Base-by-base conservation (phyloP, 2,797 vertebrate species). In the Propithecus deckenii region DNA sequence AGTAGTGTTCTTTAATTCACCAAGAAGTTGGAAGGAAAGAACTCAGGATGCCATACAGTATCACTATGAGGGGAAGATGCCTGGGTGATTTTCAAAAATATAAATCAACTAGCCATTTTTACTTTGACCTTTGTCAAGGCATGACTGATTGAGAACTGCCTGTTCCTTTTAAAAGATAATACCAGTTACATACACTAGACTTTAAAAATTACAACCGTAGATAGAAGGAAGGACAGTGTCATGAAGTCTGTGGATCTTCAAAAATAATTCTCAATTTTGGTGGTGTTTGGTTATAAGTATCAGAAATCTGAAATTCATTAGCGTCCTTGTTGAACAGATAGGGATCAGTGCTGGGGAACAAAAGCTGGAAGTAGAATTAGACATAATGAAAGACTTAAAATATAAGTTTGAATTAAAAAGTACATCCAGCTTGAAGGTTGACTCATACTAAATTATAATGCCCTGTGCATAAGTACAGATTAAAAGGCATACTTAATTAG, bases 381-480 rank as follows among this genome's bases (percentile, higher is more conserved):
- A 79, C 38, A 75, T 96, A 97, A 95, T 86, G 97, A 94, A 95
- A 97, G 93, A 93, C 84, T 90, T 79, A 79, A 69, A 85, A 90
- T 75, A 57, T 74, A 92, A 92, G 50, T 74, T 89, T 85, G 80
- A 96, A 96, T 96, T 96, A 96, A 81, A 96, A 97, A 96, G 89
- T 89, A 35, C 50, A 74, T 96, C 72, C 65, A 91, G 57, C 48
- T 95, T 93, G 72, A 91, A 94, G 63, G 30, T 87, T 80, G 79
- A 93, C 86, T 96, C 89, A 84, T 59, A 81, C 25, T 74, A 93
- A 97, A 96, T 94, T 95, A 95, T 61, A 86, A 95, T 55, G 71
- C 50, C 87, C n/a, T 95, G 20, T 63, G 32, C 46, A 11, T 80
- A 38, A 76, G 61, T 76, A 61, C 35, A 72, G 76, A 94, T 83